Evolutionary conservation across 2,888 invertebrate genomes (phyloP), one percentile per base, ranked within the genome.

Genomic region (Schizaphis graminum): DNA sequence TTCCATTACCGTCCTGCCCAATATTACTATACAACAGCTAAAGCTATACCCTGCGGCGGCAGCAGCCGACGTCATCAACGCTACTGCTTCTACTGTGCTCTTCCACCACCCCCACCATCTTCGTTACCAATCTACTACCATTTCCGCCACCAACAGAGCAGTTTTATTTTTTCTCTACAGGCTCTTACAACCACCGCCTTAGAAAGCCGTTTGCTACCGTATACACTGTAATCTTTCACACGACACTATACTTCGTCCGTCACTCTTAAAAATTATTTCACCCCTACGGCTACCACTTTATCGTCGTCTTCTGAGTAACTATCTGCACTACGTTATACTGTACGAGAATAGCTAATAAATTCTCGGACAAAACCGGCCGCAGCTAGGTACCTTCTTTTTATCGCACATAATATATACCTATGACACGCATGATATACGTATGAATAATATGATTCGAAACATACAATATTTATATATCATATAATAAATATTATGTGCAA

Each of bases 51-150:
- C 92, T 88, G 92, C 92, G 49, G 87, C 49, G 85, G 91, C 67
- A 67, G 90, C 67, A 91, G 84, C 91, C 91, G 57, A 91, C 91
- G 91, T 91, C 91, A 91, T 91, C 92, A 92, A 92, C 88, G 44
- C 57, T 57, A 86, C 85, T 24, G 24, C 47, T 24, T 47, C 85
- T 85, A 57, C 56, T 77, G 53, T 95, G 95, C 95, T 95, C 94
- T 92, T 95, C 53, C 86, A 57, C 56, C 94, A 95, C 94, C 26
- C 53, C 24, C 95, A 94, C 95, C 95, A 95, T 94, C 95, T 93
- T 86, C 77, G 95, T 94, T 94, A 94, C 95, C 95, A 94, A 95
- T 95, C 94, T 94, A 95, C 95, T 95, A 94, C 95, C 94, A 94
- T 94, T 93, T 95, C 95, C 95, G 95, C 95, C 95, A 67, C 86